A percentile compares a stretch with the other conserved stretches of the same genome.
phyloP scores from a whole-genome alignment of 2,113 vertebrate genomes.

The Puffinus mauretanicus region DNA sequence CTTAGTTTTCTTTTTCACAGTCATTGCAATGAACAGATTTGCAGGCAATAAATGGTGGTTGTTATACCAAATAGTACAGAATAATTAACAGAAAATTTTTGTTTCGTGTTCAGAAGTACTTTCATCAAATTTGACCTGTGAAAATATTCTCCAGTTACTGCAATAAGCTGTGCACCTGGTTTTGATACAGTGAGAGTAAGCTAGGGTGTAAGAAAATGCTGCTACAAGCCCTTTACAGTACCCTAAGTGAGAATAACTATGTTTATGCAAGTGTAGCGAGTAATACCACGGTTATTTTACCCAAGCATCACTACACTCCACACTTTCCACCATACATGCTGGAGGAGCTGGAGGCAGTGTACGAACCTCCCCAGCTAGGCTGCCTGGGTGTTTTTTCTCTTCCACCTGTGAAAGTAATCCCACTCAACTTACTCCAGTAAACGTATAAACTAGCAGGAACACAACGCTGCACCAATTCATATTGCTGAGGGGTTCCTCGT shows the following conservation, averaged over 20 bases:
- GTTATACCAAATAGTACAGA: background rate
- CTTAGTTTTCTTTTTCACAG: background rate
- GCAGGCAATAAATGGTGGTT: background rate
- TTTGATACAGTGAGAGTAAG: background rate
- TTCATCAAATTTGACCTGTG: background rate
- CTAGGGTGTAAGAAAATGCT: fast-evolving
- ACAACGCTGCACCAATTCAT: fast-evolving
- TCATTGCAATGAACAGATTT: background rate
- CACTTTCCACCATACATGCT: fast-evolving
- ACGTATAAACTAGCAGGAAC: fast-evolving
- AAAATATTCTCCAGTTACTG: background rate
- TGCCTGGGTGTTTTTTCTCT: background rate
- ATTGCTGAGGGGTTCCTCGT: fast-evolving
- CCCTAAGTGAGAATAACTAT: background rate
- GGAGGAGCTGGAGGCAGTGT: background rate
- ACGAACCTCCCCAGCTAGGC: no score
- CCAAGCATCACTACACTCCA: background rate
- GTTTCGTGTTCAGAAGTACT: background rate
- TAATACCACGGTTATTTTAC: background rate
- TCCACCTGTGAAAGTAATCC: background rate
- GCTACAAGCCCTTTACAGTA: fast-evolving
- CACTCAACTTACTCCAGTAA: no score
- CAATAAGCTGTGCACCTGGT: background rate
- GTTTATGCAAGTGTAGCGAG: fast-evolving
- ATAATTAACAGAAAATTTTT: background rate